Conservation (phyloP, 2,888 invertebrate species). For the Tenthredo scrophulariae region DNA sequence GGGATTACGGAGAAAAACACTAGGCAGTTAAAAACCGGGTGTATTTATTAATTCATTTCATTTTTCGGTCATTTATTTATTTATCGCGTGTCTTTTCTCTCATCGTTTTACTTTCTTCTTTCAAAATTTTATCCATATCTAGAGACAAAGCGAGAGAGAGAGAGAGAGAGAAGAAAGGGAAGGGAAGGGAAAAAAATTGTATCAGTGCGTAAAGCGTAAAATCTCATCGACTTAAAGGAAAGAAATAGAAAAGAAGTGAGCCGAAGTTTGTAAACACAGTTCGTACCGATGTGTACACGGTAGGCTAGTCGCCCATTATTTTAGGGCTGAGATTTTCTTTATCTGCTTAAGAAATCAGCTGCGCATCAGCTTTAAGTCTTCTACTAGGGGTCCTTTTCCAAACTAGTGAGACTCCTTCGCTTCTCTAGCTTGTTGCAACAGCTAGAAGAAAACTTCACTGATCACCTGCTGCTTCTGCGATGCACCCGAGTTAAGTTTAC, state of each 20-base stretch:
- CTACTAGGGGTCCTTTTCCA: neutral
- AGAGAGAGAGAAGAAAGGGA: neutral
- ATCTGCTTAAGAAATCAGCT: slow-evolving; percentile 77
- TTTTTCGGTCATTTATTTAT: neutral
- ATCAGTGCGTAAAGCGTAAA: neutral
- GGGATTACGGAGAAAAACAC: slow-evolving; percentile 2
- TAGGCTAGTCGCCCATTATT: slow-evolving; percentile 72
- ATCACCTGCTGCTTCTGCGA: slow-evolving; percentile 68
- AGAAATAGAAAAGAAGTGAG: slow-evolving; percentile 32
- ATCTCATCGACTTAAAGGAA: slow-evolving; percentile 25
- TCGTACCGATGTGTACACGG: slow-evolving; percentile 70
- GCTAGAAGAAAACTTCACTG: slow-evolving; percentile 55
- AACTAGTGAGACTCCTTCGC: neutral
- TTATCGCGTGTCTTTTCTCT: neutral
- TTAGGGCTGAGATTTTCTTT: slow-evolving; percentile 71
- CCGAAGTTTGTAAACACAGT: slow-evolving; percentile 70
- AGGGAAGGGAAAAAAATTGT: neutral
- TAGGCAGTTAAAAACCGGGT: neutral
- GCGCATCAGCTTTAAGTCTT: slow-evolving; percentile 53
- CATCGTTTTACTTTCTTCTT: no score
- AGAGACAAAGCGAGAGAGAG: neutral
- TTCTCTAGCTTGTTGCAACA: neutral
- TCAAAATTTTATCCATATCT: neutral
- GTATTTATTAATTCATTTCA: neutral
- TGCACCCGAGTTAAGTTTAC: slow-evolving; percentile 54